Percentiles rank a stretch among this genome's conserved stretches.
Evolutionary conservation across 2,888 invertebrate genomes (phyloP).

Genomic region (Hypomecis atomaria): DNA sequence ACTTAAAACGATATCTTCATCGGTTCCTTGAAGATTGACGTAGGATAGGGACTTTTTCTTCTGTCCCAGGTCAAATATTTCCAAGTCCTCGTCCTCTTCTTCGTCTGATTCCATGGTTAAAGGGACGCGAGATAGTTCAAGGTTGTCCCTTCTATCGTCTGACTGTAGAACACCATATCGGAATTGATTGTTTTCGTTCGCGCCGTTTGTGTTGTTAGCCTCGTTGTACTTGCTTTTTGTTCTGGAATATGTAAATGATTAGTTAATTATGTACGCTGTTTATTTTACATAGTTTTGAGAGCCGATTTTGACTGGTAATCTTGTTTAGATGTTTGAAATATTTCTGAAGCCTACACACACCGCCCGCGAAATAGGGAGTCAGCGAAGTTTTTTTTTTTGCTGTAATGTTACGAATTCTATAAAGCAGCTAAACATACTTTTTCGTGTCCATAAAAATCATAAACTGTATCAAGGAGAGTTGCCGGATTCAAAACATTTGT

Average conservation of each 20-base stretch:
- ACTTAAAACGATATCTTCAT: conserved; percentile 69
- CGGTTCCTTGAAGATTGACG: conserved; percentile 72
- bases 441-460: no score
- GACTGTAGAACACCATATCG: conserved; percentile 80
- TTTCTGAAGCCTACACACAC: no score
- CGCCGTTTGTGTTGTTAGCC: conserved; percentile 59
- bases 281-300: background rate
- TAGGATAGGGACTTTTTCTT: conserved; percentile 77
- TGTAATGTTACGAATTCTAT: no score
- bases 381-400: no score
- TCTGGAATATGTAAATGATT: conserved; percentile 55
- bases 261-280: background rate
- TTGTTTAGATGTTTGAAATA: background rate
- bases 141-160: conserved; percentile 73
- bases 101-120: conserved; percentile 81
- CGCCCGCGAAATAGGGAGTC: no score
- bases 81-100: conserved; percentile 79
- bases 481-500: no score
- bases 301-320: background rate
- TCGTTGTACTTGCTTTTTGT: conserved; percentile 68
- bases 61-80: conserved; percentile 79
- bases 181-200: conserved; percentile 74
- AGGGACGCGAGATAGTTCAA: conserved; percentile 75
- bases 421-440: no score
- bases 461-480: no score